Percentiles rank a stretch among this genome's conserved stretches.
These are phyloP conservation scores for Chaetops frenatus DNA, from an alignment of 2,113 vertebrate genomes.

Conservation along the genomic window DNA sequence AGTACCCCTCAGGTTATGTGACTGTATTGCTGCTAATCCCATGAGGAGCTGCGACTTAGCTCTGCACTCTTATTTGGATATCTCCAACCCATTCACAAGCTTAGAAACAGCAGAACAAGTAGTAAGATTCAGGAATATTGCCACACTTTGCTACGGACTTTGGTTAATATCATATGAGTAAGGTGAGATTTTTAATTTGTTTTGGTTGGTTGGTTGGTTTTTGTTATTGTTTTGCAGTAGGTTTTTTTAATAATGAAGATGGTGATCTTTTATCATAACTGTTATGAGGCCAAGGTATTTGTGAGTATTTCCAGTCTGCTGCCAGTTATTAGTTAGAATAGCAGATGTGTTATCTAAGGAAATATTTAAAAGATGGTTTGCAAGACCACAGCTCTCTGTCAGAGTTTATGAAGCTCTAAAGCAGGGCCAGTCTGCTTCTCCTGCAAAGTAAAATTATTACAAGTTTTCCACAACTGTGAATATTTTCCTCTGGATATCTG, in stretches of 20 bases:
- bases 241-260: neutral
- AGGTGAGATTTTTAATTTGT: neutral
- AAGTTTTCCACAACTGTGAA: neutral
- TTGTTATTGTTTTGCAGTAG: neutral
- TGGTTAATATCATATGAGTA: neutral
- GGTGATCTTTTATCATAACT: neutral
- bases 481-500: neutral
- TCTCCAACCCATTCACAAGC: neutral
- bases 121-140: neutral
- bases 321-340: neutral
- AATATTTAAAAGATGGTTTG: neutral
- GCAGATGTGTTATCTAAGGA: neutral
- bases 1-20: neutral
- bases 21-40: neutral
- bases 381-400: neutral
- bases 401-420: neutral
- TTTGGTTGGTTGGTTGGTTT: neutral
- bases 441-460: neutral
- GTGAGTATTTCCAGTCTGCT: neutral
- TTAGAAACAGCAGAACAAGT: neutral
- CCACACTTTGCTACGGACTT: neutral
- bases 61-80: neutral
- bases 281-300: neutral
- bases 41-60: neutral
- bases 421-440: neutral